Evolutionary conservation across 2,113 vertebrate species (phyloP).

Genomic region (Chaetura pelagica): DNA sequence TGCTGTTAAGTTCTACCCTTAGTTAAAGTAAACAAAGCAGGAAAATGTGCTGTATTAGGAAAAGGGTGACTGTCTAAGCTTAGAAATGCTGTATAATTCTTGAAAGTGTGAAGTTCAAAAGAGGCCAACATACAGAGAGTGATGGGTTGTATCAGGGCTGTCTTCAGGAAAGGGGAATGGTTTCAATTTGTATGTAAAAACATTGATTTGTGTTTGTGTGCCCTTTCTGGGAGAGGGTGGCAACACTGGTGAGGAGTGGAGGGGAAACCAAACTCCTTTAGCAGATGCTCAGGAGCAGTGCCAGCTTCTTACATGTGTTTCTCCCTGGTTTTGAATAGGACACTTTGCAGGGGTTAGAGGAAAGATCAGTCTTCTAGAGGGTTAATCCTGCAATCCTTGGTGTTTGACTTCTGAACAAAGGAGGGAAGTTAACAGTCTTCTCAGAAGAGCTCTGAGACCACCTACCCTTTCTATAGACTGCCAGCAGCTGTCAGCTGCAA

Average conservation of each 20-base stretch:
- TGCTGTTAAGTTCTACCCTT: background rate
- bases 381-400: background rate
- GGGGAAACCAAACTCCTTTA: background rate
- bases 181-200: background rate
- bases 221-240: background rate
- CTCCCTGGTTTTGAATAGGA: background rate
- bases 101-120: background rate
- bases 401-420: background rate
- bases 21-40: background rate
- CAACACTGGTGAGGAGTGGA: background rate
- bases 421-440: background rate
- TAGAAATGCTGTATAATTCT: background rate
- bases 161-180: background rate
- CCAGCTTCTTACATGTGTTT: background rate
- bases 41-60: background rate
- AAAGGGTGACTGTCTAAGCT: background rate
- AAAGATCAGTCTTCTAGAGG: background rate
- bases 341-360: background rate
- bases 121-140: background rate
- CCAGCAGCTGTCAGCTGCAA: conserved; percentile 1
- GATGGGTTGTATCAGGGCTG: accelerated
- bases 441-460: background rate
- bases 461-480: background rate
- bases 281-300: background rate
- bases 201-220: background rate